Conservation (phyloP, 2,888 invertebrate species). For the Cancer borealis region DNA sequence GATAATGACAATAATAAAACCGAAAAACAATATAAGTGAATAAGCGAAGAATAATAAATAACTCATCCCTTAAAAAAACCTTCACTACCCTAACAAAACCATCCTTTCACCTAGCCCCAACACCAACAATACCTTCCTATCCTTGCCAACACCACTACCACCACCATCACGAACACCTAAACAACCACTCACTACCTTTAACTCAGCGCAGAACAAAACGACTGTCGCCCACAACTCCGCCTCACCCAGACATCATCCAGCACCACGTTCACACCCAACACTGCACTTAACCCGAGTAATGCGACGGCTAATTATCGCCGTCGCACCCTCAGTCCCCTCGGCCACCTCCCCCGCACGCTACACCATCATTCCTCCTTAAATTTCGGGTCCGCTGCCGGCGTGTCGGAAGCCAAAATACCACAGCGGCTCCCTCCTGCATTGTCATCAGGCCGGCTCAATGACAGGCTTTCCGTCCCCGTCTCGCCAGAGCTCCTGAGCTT, state of each 20-base stretch:
- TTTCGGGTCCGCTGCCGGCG: constrained; percentile 50
- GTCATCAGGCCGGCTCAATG: constrained; percentile 35
- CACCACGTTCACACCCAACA: constrained; percentile 44
- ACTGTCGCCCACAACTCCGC: neutral
- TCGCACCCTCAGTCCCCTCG: neutral
- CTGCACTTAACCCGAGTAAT: constrained; percentile 41
- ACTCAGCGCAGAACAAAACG: constrained; percentile 50
- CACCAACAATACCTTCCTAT: neutral
- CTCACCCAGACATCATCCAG: constrained; percentile 14
- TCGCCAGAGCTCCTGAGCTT: constrained; percentile 36
- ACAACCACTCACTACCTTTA: neutral
- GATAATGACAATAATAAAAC: too few species aligned
- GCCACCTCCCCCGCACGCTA: constrained; percentile 48
- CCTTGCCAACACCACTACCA: neutral
- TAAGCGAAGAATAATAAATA: too few species aligned
- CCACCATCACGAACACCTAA: neutral
- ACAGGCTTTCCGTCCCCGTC: constrained; percentile 14
- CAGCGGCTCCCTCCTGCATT: neutral
- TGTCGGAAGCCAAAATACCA: constrained; percentile 59
- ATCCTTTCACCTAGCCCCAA: neutral
- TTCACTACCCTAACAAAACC: neutral
- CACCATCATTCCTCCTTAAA: constrained; percentile 54
- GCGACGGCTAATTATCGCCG: constrained; percentile 46
- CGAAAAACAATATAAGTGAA: too few species aligned
- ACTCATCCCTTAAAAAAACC: neutral